Evolutionary conservation across 2,797 vertebrate species (phyloP).

Genomic region (Tachyglossus aculeatus): DNA sequence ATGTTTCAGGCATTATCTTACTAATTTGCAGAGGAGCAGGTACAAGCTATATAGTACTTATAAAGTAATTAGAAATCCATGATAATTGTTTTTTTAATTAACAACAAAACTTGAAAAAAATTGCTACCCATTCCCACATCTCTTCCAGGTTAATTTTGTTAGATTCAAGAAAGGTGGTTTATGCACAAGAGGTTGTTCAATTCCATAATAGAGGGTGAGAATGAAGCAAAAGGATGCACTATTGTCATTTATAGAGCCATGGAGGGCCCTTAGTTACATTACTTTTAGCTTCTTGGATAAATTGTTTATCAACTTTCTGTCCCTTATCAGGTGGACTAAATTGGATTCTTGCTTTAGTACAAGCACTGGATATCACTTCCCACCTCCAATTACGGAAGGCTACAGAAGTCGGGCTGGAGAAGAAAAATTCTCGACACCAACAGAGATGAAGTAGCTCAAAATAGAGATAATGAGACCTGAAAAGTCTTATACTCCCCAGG

Average conservation of each 20-base stretch:
- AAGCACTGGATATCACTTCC: not conserved
- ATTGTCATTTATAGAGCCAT: conserved; percentile 12
- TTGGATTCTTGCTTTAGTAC: not conserved
- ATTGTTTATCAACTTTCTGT: not conserved
- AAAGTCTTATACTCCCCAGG: conserved; percentile 17
- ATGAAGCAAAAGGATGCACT: conserved; percentile 6
- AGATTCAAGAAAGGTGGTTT: conserved; percentile 41
- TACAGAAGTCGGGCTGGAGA: not conserved
- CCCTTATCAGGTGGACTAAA: not conserved
- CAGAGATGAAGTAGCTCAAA: conserved; percentile 16
- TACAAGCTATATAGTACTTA: conserved; percentile 59
- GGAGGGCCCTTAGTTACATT: not conserved
- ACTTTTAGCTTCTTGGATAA: conserved; percentile 36
- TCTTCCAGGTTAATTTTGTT: conserved; percentile 68
- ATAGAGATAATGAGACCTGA: conserved; percentile 21
- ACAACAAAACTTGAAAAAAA: conserved; percentile 62
- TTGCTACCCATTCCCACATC: conserved; percentile 46
- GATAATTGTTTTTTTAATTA: conserved; percentile 74
- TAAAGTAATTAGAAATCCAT: conserved; percentile 71
- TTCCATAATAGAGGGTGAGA: conserved; percentile 30
- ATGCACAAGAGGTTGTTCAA: conserved; percentile 50
- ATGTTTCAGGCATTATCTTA: conserved; percentile 60
- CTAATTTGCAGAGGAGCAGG: conserved; percentile 64
- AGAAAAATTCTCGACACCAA: not conserved
- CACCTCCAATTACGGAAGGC: conserved; percentile 25